Base-by-base conservation (phyloP, 2,113 vertebrate species). In the Microcebus tavaratra region DNA sequence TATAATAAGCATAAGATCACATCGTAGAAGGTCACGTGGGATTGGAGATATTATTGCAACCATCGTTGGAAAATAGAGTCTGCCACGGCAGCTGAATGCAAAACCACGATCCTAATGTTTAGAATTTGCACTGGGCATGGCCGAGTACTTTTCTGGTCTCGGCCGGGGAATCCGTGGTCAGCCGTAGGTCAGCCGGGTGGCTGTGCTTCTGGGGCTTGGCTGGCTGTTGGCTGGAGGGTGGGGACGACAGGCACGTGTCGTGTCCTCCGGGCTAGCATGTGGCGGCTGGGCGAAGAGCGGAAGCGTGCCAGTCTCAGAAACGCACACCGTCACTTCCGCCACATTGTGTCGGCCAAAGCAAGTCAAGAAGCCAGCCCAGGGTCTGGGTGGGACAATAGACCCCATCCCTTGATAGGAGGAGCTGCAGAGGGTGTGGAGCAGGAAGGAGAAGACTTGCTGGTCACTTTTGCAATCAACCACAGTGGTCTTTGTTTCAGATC, bases 1-100 rank as follows among this genome's bases (percentile, higher is more conserved):
- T 55, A 55, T 55, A 15, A 45, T 11, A 42, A 31, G 83, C 8
- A 45, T 11, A 42, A 25, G 83, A 18, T 17, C 0, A 1, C 29
- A 3, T 17, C 4, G 31, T 25, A 57, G 39, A 3, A 48, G 18
- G 23, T 12, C 3, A 1, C 4, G 0, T 5, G 42, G 25, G 67
- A 3, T 18, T 4, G 9, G 48, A 50, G 48, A 50, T 85, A 2
- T 21, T 8, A 15, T 36, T 8, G 4, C 3, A 27, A 68, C 27
- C 29, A 3, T 73, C 45, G 92, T 48, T 53, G 95, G 70, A n/a
- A 61, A n/a, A 17, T 53, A 11, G 0, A 0, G 5, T n/a, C 1
- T 3, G 20, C 76, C 68, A 27, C 55, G 4, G 27, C 29, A 48
- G n/a, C n/a, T 55, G 31, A 8, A 59, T 75, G n/a, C 42, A 79